Evolutionary conservation across 2,888 invertebrate genomes (phyloP), one percentile per base, ranked within the genome.

Genomic region (Cosmia pyralina): DNA sequence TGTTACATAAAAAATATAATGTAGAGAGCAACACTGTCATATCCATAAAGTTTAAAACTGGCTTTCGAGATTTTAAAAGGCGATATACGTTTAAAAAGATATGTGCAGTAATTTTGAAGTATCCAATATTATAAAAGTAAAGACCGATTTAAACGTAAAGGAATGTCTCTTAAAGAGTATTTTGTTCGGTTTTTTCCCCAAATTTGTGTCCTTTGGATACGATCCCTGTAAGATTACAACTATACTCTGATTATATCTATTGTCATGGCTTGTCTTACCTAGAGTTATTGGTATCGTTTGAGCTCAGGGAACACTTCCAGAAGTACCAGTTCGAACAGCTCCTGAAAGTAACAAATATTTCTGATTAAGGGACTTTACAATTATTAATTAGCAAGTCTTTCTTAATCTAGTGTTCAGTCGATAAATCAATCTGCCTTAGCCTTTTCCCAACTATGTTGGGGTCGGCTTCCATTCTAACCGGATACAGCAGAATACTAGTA

Each of bases 261-360:
- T 90, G 90, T 92, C 90, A 88, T 83, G 79, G 85, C 83, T 84
- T 78, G 84, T 83, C 90, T 89, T 88, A 90, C 88, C 85, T 89
- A 89, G 66, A 72, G 80, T 90, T 88, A 94, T 78, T 94, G 93
- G 87, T 96, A 96, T 82, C 97, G 96, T 82, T 97, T 97, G 84
- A 97, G 95, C 94, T 98, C 97, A 22, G 97, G 97, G 90, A 97
- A 98, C 85, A 97, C 96, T 93, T 97, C 97, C 78, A 97, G 91
- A 86, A 98, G 95, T 65, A 97, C 93, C 65, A 97, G 93, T 92
- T 97, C 97, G 82, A 98, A 96, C 79, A 98, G 93, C 90, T 97
- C 97, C 98, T 98, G 94, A 13, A 96, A 96, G 96, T 85, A 74
- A 62, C 3, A 53, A 68, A 70, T 2, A 78, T 7, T 13, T 28